Evolutionary conservation across 2,113 vertebrate genomes (phyloP).

Genomic region (Poeciliopsis prolifica): DNA sequence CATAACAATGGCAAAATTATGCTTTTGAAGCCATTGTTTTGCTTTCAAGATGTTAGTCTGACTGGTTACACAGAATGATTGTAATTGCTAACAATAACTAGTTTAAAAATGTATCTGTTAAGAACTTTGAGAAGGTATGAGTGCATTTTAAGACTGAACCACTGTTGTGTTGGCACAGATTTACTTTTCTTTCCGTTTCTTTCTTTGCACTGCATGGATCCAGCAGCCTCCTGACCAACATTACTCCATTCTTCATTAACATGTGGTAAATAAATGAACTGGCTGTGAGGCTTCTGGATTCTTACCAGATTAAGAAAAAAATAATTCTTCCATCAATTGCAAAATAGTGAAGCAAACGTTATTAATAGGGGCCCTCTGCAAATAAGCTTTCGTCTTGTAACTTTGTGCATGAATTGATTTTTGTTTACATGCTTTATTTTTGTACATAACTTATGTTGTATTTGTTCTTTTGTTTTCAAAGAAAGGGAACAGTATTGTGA

Average conservation of each 20-base stretch:
- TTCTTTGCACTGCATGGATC: slow-evolving; percentile 67
- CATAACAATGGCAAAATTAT: slow-evolving; percentile 41
- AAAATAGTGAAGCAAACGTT: slow-evolving; percentile 34
- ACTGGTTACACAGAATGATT: slow-evolving; percentile 54
- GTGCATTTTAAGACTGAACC: slow-evolving; percentile 55
- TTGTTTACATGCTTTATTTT: slow-evolving; percentile 61
- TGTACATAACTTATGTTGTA: slow-evolving; percentile 64
- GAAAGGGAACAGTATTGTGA: slow-evolving; percentile 70
- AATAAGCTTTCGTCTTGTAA: slow-evolving; percentile 52
- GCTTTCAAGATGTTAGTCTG: slow-evolving; percentile 37
- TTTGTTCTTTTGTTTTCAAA: slow-evolving; percentile 61
- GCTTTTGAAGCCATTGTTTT: slow-evolving; percentile 43
- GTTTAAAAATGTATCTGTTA: slow-evolving; percentile 23
- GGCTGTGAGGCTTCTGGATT: slow-evolving; percentile 61
- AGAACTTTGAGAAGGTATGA: slow-evolving; percentile 54
- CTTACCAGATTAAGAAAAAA: slow-evolving; percentile 15
- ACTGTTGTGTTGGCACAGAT: slow-evolving; percentile 25
- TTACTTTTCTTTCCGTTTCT: slow-evolving; percentile 32
- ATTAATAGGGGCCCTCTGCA: slow-evolving; percentile 52
- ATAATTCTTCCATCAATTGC: slow-evolving; percentile 18
- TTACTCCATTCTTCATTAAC: slow-evolving; percentile 42
- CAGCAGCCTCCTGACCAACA: slow-evolving; percentile 44
- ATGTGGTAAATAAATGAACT: slow-evolving; percentile 26
- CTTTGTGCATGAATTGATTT: slow-evolving; percentile 39
- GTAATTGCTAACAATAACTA: slow-evolving; percentile 55